Base-by-base conservation (phyloP, 2,797 vertebrate species). In the Rhodeus uyekii region DNA sequence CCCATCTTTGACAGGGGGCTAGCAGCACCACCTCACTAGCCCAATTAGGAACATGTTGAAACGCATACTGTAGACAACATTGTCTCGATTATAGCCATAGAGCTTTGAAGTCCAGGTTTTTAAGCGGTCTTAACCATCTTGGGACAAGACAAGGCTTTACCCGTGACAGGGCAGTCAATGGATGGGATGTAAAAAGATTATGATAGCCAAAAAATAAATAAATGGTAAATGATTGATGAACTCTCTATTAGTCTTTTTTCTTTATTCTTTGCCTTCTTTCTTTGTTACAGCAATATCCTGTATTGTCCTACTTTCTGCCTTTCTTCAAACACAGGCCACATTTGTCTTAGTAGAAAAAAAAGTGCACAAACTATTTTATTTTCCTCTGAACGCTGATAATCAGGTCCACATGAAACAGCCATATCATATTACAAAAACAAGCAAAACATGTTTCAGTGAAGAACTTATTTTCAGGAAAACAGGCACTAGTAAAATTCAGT, bases 1-100 rank as follows among this genome's bases (percentile, higher is more conserved):
- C 76, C 27, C 76, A 64, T 77, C 64, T 83, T 73, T 87, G 82
- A 82, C 58, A 68, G 74, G 32, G 38, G 55, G 46, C 46, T 29
- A 64, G 22, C 64, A 13, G 3, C 22, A 46, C 4, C 5, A 39
- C 8, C 77, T 61, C 18, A 29, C n/a, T 36, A 65, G 3, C 77
- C 60, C 5, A 29, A 44, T 24, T 53, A 60, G 39, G 58, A 73
- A 24, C 46, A 72, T n/a, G 63, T 53, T 34, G 44, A 81, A 48
- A 65, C 71, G 83, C 19, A 27, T 34, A 80, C 39, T 65, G 64
- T 29, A 27, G n/a, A 38, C 22, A 78, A 60, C 46, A 73, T 36
- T 71, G 71, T 76, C 50, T 65, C 38, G 74, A n/a, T 75, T 46
- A 69, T 46, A 24, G 8, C 16, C 16, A 60, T 74, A 34, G 58